A percentile compares a stretch with the other conserved stretches of the same genome.
phyloP scores from a whole-genome alignment of 2,113 vertebrate species.

The Cyrtonyx montezumae region DNA sequence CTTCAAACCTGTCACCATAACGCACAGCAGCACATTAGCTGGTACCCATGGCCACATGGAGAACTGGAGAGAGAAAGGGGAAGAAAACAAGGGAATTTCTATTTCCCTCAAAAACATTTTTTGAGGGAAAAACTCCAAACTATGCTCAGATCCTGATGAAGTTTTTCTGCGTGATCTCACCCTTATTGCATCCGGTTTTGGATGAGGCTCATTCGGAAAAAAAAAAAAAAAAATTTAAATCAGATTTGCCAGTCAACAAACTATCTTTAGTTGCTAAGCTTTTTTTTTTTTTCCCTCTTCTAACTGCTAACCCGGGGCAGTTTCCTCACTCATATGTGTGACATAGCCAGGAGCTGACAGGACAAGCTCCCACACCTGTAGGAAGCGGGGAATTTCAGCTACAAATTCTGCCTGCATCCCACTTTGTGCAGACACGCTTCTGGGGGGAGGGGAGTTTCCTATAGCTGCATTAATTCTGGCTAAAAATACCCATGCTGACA shows the following conservation, averaged over 20 bases:
- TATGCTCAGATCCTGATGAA: not conserved
- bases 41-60: not conserved
- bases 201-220: not conserved
- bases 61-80: not conserved
- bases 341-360: not conserved
- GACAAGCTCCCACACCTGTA: constrained; percentile 29
- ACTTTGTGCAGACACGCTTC: constrained; percentile 1
- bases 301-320: not conserved
- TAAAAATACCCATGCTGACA: constrained; percentile 71
- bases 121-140: not conserved
- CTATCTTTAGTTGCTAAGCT: not conserved
- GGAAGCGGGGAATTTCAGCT: constrained; percentile 21
- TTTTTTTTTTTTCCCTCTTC: not conserved
- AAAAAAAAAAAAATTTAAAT: not conserved
- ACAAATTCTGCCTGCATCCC: constrained; percentile 56
- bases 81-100: not conserved
- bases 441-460: constrained; percentile 69
- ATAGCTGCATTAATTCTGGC: constrained; percentile 66
- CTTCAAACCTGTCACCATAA: not conserved
- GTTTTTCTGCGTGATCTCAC: constrained; percentile 46
- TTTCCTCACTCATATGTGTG: not conserved
- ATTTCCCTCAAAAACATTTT: not conserved
- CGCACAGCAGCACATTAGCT: not conserved
- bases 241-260: not conserved
- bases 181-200: not conserved